Evolutionary conservation across 2,113 vertebrate species (phyloP), one percentile per base, ranked within the genome.

Genomic region (Nothoprocta pentlandii): DNA sequence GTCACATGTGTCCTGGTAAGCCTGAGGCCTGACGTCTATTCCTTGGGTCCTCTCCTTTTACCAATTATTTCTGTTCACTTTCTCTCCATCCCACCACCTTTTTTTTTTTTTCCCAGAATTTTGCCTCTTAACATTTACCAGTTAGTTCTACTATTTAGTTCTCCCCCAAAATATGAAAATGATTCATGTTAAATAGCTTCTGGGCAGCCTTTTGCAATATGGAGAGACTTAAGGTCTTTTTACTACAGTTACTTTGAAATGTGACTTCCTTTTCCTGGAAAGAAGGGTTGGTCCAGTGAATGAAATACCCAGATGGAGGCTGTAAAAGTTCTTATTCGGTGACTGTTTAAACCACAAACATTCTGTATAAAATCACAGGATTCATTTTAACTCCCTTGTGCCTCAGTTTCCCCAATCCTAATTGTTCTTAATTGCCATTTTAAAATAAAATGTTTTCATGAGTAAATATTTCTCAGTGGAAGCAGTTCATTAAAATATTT

Each of bases 241-340:
- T 59, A 82, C 80, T 89, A 46, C 75, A 94, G 93, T 90, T 95
- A 92, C 80, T 95, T 90, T 96, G 93, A 97, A 95, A 95, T 94
- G 91, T 97, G 95, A 94, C 95, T 97, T 97, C 93, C 96, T 95
- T 96, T 95, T 96, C 89, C 95, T 95, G 93, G 94, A 95, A 90
- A 95, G 67, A 46, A 94, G 54, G 66, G 88, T 63, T 89, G 74
- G 67, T 79, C 77, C 77, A 67, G 20, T 84, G 74, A 93, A 95
- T 95, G 74, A 93, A 94, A 93, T 93, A 94, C 63, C 92, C 94
- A 96, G 87, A 84, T 96, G 87, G 89, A 89, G 26, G 11, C 63
- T 79, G 58, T 88, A 95, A 87, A 95, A 79, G 21, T 84, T 94
- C 91, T 87, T 90, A 80, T 80, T 89, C 86, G n/a, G 49, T 85